Conservation (phyloP, 2,888 invertebrate species). For the Elegia similella region DNA sequence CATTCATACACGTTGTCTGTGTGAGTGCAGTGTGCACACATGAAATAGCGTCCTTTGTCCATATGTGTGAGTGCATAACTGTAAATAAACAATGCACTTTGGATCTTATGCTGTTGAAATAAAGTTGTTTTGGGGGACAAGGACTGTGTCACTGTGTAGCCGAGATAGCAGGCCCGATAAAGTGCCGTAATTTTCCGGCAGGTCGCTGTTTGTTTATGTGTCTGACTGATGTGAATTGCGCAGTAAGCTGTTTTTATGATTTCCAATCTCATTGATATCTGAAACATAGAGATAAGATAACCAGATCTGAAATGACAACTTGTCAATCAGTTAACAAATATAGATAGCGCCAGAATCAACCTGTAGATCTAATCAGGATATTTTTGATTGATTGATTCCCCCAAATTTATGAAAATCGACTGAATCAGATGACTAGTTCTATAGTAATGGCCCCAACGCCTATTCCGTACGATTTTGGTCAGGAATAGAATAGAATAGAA, state of each 20-base stretch:
- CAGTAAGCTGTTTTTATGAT: neutral
- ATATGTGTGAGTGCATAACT: constrained; percentile 2
- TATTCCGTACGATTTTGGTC: no score
- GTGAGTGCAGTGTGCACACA: constrained; percentile 1
- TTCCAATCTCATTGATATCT: neutral
- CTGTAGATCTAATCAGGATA: no score
- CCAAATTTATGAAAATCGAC: no score
- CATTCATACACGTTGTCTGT: constrained; percentile 6
- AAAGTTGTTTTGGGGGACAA: neutral
- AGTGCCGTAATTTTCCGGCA: constrained; percentile 41
- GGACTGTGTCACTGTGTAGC: no score
- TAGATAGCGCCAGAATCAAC: no score
- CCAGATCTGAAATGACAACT: no score
- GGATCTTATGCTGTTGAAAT: neutral
- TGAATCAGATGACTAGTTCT: no score
- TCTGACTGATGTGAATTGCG: constrained; percentile 4
- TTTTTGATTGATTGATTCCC: no score
- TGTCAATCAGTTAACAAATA: neutral
- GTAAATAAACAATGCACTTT: constrained; percentile 4
- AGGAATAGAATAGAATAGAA: no score
- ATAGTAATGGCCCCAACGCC: no score
- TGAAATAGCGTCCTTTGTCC: constrained; percentile 9
- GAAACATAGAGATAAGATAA: no score
- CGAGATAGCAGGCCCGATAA: neutral
- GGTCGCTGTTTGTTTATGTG: constrained; percentile 11